A percentile compares a stretch with the other conserved stretches of the same genome.
Evolutionary conservation across 1,140 invertebrate genomes (phyloP).

Genomic region (Maconellicoccus hirsutus): DNA sequence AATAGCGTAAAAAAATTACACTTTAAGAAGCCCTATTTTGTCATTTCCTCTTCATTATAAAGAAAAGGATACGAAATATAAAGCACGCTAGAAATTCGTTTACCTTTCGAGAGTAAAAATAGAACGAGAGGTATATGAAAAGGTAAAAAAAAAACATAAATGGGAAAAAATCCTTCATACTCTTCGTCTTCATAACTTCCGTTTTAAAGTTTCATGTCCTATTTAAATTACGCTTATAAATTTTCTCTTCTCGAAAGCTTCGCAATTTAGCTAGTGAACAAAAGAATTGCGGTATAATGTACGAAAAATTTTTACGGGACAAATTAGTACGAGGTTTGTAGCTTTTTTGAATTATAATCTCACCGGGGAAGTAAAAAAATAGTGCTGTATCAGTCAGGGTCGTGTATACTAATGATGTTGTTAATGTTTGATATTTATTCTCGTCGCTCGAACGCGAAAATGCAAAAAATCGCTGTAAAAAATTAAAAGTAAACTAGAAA

Average conservation of each 20-base stretch:
- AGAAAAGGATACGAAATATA: conserved; percentile 1
- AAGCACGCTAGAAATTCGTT: not conserved
- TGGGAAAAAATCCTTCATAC: not conserved
- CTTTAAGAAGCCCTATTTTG: not conserved
- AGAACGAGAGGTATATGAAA: no score
- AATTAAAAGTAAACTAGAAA: not conserved
- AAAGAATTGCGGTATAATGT: not conserved
- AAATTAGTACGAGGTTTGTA: not conserved
- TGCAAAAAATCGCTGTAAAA: not conserved
- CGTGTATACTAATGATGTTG: not conserved
- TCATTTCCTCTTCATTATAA: not conserved
- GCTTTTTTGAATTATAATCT: not conserved
- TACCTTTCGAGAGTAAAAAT: not conserved
- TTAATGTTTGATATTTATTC: conserved; percentile 10
- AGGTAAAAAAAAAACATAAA: not conserved
- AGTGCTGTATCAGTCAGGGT: not conserved
- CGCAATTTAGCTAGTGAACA: not conserved
- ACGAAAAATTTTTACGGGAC: not conserved
- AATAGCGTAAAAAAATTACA: not conserved
- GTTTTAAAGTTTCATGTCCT: not conserved
- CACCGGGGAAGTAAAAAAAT: not conserved
- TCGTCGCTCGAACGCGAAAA: not conserved
- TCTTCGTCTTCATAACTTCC: not conserved
- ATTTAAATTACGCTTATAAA: conserved; percentile 10
- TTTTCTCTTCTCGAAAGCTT: not conserved